Percentiles rank a stretch among this genome's conserved stretches.
phyloP scores from a whole-genome alignment of 1,140 invertebrate species.

The Nymphalis io region DNA sequence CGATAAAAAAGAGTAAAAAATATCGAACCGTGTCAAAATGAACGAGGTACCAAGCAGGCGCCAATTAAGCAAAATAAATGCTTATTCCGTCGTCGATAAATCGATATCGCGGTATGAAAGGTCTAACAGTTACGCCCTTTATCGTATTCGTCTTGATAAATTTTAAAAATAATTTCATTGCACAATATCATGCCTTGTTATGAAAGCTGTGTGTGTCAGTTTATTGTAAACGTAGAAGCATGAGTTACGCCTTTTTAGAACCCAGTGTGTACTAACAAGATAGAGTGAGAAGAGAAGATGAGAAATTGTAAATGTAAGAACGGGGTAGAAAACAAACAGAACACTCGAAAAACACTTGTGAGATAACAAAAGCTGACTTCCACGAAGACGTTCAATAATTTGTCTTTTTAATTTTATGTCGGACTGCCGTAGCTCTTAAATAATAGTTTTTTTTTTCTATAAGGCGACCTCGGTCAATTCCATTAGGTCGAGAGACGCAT shows the following conservation, averaged over 20 bases:
- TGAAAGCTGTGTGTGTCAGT: slow-evolving; percentile 75
- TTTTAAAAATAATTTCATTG: slow-evolving; percentile 49
- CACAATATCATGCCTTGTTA: slow-evolving; percentile 74
- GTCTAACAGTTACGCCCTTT: slow-evolving; percentile 70
- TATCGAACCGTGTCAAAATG: slow-evolving; percentile 61
- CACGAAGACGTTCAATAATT: slow-evolving; percentile 80
- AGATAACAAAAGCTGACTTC: slow-evolving; percentile 79
- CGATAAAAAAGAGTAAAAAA: slow-evolving; percentile 48
- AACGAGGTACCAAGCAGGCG: slow-evolving; percentile 60
- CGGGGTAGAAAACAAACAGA: slow-evolving; percentile 67
- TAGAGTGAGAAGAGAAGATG: slow-evolving; percentile 61
- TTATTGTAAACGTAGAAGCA: slow-evolving; percentile 75
- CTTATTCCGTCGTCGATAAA: slow-evolving; percentile 72
- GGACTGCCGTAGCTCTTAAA: slow-evolving; percentile 77
- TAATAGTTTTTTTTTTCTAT: slow-evolving; percentile 67
- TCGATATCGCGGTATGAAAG: slow-evolving; percentile 64
- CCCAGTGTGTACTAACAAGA: slow-evolving; percentile 73
- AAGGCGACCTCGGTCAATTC: slow-evolving; percentile 63
- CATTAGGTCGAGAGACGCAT: slow-evolving; percentile 68
- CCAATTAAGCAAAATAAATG: slow-evolving; percentile 76
- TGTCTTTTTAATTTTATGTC: slow-evolving; percentile 81
- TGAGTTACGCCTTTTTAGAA: slow-evolving; percentile 74
- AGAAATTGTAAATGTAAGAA: slow-evolving; percentile 45
- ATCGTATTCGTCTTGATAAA: slow-evolving; percentile 57
- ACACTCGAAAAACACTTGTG: slow-evolving; percentile 80